Conservation (phyloP, 2,113 vertebrate genomes). For the Synodontis membranacea region DNA sequence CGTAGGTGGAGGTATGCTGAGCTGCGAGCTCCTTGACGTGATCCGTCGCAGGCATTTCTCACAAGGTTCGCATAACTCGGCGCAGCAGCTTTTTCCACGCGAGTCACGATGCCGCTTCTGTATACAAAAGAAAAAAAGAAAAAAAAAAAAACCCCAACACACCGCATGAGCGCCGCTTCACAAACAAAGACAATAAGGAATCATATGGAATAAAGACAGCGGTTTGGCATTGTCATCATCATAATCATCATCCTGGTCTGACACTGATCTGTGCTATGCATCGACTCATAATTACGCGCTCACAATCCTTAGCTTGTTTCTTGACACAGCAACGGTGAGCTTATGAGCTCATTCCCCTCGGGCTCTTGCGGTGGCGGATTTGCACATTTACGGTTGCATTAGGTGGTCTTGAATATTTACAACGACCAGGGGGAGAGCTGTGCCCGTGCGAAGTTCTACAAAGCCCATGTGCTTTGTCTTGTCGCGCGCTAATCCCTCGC, state of each 20-base stretch:
- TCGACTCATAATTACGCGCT: slow-evolving; percentile 15
- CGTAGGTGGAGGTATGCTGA: slow-evolving; percentile 46
- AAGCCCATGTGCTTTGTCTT: slow-evolving; percentile 42
- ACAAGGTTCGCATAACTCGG: slow-evolving; percentile 26
- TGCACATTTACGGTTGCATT: slow-evolving; percentile 15
- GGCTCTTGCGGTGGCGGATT: neutral
- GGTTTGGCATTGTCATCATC: slow-evolving; percentile 16
- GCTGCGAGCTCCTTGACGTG: slow-evolving; percentile 44
- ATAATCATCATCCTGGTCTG: slow-evolving; percentile 1
- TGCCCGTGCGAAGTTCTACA: slow-evolving; percentile 28
- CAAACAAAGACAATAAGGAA: slow-evolving; percentile 38
- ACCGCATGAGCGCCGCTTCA: slow-evolving; percentile 24
- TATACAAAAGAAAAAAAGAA: slow-evolving; percentile 38
- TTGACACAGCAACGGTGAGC: slow-evolving; percentile 18
- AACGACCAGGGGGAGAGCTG: slow-evolving; percentile 11
- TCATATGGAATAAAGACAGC: slow-evolving; percentile 15
- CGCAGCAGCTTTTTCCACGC: slow-evolving; percentile 19
- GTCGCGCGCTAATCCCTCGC: slow-evolving; percentile 40
- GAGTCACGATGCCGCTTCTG: slow-evolving; percentile 30
- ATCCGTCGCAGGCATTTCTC: slow-evolving; percentile 32
- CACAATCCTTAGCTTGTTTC: slow-evolving; percentile 24
- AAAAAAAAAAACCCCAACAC: too few relatives aligned
- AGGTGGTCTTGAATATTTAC: slow-evolving; percentile 27
- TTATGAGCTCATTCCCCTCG: slow-evolving; percentile 21
- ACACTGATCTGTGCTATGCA: slow-evolving; percentile 8